Conservation (phyloP, 1,140 invertebrate genomes). For the Drosophila pandora region DNA sequence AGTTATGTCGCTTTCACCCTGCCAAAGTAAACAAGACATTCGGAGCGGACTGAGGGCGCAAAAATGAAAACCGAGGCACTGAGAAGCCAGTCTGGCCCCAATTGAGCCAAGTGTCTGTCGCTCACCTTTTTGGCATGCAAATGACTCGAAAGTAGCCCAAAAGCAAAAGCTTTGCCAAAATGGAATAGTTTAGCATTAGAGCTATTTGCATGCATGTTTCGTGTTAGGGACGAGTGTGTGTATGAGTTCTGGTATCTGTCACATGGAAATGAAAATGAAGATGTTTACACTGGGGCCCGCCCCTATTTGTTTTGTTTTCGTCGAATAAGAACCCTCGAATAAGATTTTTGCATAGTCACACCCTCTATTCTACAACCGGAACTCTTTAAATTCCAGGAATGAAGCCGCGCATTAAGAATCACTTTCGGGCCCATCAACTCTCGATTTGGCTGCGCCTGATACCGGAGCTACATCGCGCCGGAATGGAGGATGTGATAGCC, state of each 20-base stretch:
- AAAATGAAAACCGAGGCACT: background rate
- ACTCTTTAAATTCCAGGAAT: slow-evolving; percentile 86
- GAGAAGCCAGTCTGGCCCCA: slow-evolving; percentile 37
- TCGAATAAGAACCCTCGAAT: background rate
- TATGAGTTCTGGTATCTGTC: slow-evolving; percentile 29
- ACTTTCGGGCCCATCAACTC: slow-evolving; percentile 96
- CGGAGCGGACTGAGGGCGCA: background rate
- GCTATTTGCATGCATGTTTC: slow-evolving; percentile 66
- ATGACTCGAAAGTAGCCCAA: slow-evolving; percentile 57
- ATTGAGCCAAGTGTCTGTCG: slow-evolving; percentile 54
- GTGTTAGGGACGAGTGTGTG: slow-evolving; percentile 27
- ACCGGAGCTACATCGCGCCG: slow-evolving; percentile 94
- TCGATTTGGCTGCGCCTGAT: slow-evolving; percentile 97
- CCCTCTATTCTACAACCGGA: slow-evolving; percentile 4
- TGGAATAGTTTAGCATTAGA: slow-evolving; percentile 59
- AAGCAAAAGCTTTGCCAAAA: slow-evolving; percentile 25
- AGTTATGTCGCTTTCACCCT: slow-evolving; percentile 60
- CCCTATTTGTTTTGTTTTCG: slow-evolving; percentile 30
- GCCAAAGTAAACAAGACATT: slow-evolving; percentile 65
- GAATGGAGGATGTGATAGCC: slow-evolving; percentile 93
- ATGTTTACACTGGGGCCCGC: slow-evolving; percentile 44
- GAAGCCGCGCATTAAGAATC: slow-evolving; percentile 95
- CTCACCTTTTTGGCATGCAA: slow-evolving; percentile 69
- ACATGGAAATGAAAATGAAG: slow-evolving; percentile 56
- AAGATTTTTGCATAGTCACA: slow-evolving; percentile 26